Evolutionary conservation across 2,888 invertebrate genomes (phyloP).

Genomic region (Platerodrilus igneus): DNA sequence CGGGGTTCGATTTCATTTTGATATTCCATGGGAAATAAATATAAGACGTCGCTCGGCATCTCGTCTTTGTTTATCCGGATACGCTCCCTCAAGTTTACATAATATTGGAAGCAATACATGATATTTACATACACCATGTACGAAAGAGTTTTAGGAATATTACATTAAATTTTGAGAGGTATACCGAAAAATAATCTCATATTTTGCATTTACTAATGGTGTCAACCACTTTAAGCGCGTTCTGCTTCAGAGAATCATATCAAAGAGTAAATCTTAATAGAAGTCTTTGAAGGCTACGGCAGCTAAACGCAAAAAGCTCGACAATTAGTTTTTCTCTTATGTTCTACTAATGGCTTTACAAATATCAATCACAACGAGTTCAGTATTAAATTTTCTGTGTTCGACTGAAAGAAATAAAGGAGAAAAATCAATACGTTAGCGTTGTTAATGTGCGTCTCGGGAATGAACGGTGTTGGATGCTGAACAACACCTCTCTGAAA

Average conservation of each 20-base stretch:
- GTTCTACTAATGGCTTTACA: constrained; percentile 16
- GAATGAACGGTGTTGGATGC: constrained; percentile 23
- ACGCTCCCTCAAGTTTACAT: no score
- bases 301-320: constrained; percentile 15
- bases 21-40: no score
- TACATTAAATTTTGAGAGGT: no score
- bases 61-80: no score
- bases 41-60: no score
- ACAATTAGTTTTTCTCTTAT: constrained; percentile 17
- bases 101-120: no score
- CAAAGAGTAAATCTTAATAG: constrained; percentile 18
- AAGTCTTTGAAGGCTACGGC: constrained; percentile 14
- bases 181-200: no score
- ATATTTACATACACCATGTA: no score
- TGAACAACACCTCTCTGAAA: constrained; percentile 31
- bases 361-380: constrained; percentile 9
- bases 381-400: constrained; percentile 15
- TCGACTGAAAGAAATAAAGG: constrained; percentile 17
- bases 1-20: no score
- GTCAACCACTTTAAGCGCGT: constrained; percentile 9
- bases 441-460: constrained; percentile 25
- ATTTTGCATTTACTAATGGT: constrained; percentile 18
- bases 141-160: no score
- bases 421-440: constrained; percentile 21
- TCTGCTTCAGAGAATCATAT: constrained; percentile 18